Conservation (phyloP, 2,797 vertebrate genomes). For the Gymnothorax javanicus region DNA sequence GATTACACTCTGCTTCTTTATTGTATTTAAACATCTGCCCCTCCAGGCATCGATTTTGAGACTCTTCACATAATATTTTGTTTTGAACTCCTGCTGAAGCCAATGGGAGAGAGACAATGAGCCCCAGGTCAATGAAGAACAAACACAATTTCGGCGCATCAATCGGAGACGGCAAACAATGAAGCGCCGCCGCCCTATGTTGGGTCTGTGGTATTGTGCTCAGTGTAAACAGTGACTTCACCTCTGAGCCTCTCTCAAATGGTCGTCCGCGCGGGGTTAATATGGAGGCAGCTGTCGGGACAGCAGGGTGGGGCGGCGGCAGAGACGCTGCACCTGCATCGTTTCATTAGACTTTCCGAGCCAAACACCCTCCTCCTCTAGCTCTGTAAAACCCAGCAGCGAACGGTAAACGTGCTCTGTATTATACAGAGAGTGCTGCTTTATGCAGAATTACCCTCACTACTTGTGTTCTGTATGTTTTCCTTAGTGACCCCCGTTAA, state of each 20-base stretch:
- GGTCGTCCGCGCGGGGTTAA: not conserved
- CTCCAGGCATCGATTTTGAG: constrained; percentile 15
- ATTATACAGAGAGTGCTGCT: not conserved
- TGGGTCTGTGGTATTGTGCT: constrained; percentile 14
- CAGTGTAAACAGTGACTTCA: constrained; percentile 18
- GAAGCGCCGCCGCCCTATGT: not conserved
- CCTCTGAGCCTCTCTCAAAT: not conserved
- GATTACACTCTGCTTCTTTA: not conserved
- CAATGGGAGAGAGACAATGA: constrained; percentile 16
- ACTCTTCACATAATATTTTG: constrained; percentile 2
- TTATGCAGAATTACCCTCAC: not conserved
- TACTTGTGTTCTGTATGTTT: not conserved
- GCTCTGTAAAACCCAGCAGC: not conserved
- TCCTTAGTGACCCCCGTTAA: not conserved
- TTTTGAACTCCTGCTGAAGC: not conserved
- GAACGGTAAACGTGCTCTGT: not conserved
- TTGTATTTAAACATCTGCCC: not conserved
- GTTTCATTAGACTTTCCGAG: not conserved
- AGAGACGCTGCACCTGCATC: not conserved
- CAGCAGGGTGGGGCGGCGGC: not conserved
- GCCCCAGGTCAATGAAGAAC: constrained; percentile 2
- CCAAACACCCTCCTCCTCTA: not conserved
- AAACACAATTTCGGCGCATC: constrained; percentile 20
- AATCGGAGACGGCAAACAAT: not conserved
- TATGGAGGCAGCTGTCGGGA: not conserved